Evolutionary conservation across 2,888 invertebrate genomes (phyloP), one percentile per base, ranked within the genome.

Genomic region (Pemphredon lugubris): DNA sequence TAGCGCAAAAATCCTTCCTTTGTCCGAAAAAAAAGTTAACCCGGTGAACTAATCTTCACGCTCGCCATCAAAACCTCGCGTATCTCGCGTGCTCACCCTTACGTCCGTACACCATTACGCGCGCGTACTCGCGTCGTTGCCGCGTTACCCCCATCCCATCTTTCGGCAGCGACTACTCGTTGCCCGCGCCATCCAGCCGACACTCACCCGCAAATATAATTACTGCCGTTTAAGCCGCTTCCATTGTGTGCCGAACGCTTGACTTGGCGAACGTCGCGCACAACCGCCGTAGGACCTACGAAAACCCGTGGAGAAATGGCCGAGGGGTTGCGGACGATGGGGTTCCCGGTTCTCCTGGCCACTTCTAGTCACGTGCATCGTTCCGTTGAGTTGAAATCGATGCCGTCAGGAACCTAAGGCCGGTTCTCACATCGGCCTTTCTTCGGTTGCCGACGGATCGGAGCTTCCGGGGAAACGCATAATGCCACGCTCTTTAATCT

Each of bases 221-320:
- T 89, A 89, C 88, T 87, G 86, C 72, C 88, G 88, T 89, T 89
- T 89, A 89, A 89, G 85, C 89, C 83, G 86, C 71, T 78, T 86
- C 84, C 77, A 89, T 89, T 89, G 88, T 89, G 83, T 81, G 83
- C 73, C 70, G 75, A 86, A 87, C 86, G 88, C 88, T 89, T 88
- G 88, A 88, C 89, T 88, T 86, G 86, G 71, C 83, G 84, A 84
- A 84, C 85, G 84, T 74, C 79, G 79, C 72, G 81, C 70, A 75
- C 81, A 77, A 82, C 75, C 70, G 64, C 55, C 73, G 73, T 67
- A 75, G 75, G 66, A 75, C 60, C 61, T 67, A 73, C 65, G 78
- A 66, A 75, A 78, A 65, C 55, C 60, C 54, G 64, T 59, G 40
- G 70, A 61, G 73, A 39, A 63, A 60, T 42, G 63, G 53, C 37